phyloP scores from a whole-genome alignment of 2,113 vertebrate species.

The Psettodes erumei region DNA sequence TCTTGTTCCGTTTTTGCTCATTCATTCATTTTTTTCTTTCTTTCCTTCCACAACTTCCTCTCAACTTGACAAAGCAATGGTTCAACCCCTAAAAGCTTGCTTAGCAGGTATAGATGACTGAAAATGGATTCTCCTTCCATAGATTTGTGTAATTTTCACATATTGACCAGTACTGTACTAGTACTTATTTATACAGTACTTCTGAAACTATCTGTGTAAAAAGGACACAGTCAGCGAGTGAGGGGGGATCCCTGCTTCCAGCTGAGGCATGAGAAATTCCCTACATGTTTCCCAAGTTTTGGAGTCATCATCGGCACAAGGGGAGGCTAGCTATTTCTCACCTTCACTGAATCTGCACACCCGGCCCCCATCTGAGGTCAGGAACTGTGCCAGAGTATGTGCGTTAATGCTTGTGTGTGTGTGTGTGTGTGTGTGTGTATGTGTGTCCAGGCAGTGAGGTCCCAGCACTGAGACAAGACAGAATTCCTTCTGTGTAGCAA shows the following conservation, averaged over 20 bases:
- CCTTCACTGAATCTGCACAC: conserved; percentile 60
- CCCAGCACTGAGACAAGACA: neutral
- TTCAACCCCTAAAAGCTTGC: conserved; percentile 49
- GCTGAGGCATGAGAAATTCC: conserved; percentile 76
- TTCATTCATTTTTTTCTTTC: conserved; percentile 66
- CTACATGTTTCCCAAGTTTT: conserved; percentile 71
- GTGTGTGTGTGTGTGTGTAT: conserved; percentile 21
- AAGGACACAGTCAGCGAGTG: conserved; percentile 26
- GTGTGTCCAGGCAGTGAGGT: conserved; percentile 21
- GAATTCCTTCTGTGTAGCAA: conserved; percentile 18
- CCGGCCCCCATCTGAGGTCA: conserved; percentile 41
- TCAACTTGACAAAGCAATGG: conserved; percentile 66
- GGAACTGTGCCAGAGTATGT: conserved; percentile 50
- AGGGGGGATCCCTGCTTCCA: conserved; percentile 59
- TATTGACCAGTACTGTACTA: conserved; percentile 19
- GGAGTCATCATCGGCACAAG: conserved; percentile 65
- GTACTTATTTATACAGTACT: no score
- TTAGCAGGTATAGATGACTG: conserved; percentile 27
- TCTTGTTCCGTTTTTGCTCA: conserved; percentile 62
- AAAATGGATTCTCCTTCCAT: neutral
- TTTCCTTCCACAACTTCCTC: conserved; percentile 67
- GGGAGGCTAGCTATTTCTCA: conserved; percentile 73
- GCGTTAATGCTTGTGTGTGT: conserved; percentile 38
- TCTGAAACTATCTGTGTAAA: conserved; percentile 33
- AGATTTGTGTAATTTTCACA: conserved; percentile 2